These are phyloP conservation scores for Halichoeres trimaculatus DNA, from an alignment of 2,113 vertebrate genomes.

Conservation along the genomic window DNA sequence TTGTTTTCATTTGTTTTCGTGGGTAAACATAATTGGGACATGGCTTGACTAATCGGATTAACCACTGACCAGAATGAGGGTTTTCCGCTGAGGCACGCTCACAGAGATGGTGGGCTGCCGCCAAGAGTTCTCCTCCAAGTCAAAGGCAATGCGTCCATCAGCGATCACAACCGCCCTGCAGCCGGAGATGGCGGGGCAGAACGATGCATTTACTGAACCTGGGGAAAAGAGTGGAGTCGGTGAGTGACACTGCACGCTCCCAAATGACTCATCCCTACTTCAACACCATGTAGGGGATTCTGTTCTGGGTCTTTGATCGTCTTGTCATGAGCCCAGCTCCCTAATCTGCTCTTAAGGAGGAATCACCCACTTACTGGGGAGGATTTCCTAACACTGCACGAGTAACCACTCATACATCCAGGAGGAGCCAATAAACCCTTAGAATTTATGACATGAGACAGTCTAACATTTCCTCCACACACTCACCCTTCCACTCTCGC, in stretches of 20 bases:
- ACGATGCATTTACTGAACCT: constrained; percentile 89
- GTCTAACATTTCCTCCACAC: background rate
- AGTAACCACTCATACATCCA: constrained; percentile 11
- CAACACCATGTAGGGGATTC: constrained; percentile 22
- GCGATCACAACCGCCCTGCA: constrained; percentile 87
- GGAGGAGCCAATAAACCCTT: constrained; percentile 8
- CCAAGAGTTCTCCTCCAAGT: constrained; percentile 81
- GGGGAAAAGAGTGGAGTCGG: background rate
- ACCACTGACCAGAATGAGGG: constrained; percentile 86
- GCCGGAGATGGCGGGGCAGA: constrained; percentile 90
- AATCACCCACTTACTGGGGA: constrained; percentile 22
- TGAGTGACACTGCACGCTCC: background rate
- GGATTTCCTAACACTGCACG: background rate
- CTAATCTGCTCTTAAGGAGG: constrained; percentile 44
- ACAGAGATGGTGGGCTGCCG: constrained; percentile 84
- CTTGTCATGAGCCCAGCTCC: constrained; percentile 27
- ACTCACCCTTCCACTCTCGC: constrained; percentile 85
- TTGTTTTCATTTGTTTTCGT: background rate
- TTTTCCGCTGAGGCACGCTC: constrained; percentile 84
- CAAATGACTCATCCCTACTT: background rate
- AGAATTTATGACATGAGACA: constrained; percentile 24
- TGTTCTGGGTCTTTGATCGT: constrained; percentile 46
- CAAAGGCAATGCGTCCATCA: constrained; percentile 83
- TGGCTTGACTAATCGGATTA: background rate
- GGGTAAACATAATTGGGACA: background rate